These are phyloP conservation scores for Oryzaephilus surinamensis DNA, from an alignment of 1,140 invertebrate species.

Conservation along the genomic window DNA sequence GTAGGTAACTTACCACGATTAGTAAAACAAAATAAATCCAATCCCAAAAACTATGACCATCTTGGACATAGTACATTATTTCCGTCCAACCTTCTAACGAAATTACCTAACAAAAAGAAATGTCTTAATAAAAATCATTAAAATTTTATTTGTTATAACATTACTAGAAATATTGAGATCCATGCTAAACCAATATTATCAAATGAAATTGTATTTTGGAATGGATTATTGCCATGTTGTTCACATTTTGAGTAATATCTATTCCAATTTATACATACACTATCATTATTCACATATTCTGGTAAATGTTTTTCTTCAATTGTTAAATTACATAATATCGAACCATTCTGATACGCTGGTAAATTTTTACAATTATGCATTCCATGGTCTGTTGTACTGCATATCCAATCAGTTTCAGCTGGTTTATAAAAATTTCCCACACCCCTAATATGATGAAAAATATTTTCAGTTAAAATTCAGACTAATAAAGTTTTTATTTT, in stretches of 20 bases:
- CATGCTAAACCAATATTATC: constrained; percentile 99
- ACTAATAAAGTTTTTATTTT: no score
- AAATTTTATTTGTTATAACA: neutral
- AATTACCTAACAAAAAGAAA: constrained; percentile 54
- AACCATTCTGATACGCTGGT: constrained; percentile 64
- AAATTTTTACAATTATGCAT: constrained; percentile 88
- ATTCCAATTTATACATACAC: constrained; percentile 94
- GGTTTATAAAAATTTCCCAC: no score
- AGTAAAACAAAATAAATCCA: constrained; percentile 99
- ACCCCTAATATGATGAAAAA: no score
- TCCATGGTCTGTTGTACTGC: constrained; percentile 85
- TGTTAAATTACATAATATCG: constrained; percentile 53
- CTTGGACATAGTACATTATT: constrained; percentile 99
- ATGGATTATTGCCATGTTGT: constrained; percentile 89
- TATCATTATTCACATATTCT: constrained; percentile 19
- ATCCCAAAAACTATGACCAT: constrained; percentile 99
- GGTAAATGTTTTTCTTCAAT: constrained; percentile 21
- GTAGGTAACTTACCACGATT: constrained; percentile 82
- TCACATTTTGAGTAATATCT: constrained; percentile 95
- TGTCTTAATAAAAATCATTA: neutral
- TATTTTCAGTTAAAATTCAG: no score
- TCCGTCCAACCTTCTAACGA: constrained; percentile 93
- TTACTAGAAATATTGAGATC: constrained; percentile 98
- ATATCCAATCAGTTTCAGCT: constrained; percentile 99
- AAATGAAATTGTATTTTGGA: constrained; percentile 98